These are phyloP conservation scores for Eristalis tenax DNA, from an alignment of 2,888 invertebrate genomes.

Conservation along the genomic window DNA sequence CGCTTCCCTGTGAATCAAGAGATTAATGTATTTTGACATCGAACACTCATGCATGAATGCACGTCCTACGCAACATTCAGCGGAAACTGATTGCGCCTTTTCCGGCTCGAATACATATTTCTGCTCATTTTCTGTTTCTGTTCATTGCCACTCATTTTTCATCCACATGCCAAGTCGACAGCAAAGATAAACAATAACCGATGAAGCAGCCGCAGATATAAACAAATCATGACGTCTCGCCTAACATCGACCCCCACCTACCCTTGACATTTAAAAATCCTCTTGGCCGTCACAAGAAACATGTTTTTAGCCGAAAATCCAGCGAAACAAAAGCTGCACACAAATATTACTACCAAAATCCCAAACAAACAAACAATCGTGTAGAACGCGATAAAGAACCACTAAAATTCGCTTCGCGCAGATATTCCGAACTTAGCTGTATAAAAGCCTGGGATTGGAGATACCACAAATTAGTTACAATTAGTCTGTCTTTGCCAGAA, in stretches of 20 bases:
- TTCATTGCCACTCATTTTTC: not conserved
- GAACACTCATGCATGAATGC: not conserved
- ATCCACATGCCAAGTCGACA: not conserved
- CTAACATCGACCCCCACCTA: slow-evolving; percentile 25
- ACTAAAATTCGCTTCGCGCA: slow-evolving; percentile 12
- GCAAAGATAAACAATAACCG: not conserved
- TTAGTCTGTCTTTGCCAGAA: slow-evolving; percentile 35
- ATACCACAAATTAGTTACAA: slow-evolving; percentile 53
- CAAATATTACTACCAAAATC: slow-evolving; percentile 26
- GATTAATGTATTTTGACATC: not conserved
- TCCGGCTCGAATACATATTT: not conserved
- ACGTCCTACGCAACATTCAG: not conserved
- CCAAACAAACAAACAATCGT: not conserved
- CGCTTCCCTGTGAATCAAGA: too few relatives aligned
- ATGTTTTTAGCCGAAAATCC: slow-evolving; percentile 37
- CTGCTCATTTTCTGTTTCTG: not conserved
- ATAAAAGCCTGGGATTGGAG: slow-evolving; percentile 45
- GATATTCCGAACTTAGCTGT: slow-evolving; percentile 12
- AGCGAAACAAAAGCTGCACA: slow-evolving; percentile 8
- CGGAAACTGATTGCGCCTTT: not conserved
- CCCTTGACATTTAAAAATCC: slow-evolving; percentile 54
- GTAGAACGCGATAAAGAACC: slow-evolving; percentile 13
- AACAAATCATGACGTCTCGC: slow-evolving; percentile 22
- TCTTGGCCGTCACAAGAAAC: slow-evolving; percentile 15
- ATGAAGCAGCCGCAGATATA: not conserved